Evolutionary conservation across 2,888 invertebrate species (phyloP).

Genomic region (Bimastos eiseni): DNA sequence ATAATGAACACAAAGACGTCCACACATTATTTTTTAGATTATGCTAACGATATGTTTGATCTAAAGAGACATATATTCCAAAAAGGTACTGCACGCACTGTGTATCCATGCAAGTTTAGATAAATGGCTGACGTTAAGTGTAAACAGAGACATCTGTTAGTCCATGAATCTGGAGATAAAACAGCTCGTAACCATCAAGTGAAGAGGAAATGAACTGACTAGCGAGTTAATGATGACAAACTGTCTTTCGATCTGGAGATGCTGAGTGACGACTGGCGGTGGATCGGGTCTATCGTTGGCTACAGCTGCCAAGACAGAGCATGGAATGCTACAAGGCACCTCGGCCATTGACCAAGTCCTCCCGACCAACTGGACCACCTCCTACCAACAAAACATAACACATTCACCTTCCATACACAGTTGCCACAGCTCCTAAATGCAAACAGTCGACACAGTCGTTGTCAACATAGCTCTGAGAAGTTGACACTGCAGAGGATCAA

Average conservation of each 20-base stretch:
- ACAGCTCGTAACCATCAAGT: neutral
- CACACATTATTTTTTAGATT: neutral
- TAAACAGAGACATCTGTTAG: too few species aligned
- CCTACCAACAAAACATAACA: conserved; percentile 63
- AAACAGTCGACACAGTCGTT: too few species aligned
- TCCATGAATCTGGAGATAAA: too few species aligned
- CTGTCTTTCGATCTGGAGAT: conserved; percentile 73
- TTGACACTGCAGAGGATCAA: too few species aligned
- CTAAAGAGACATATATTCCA: too few species aligned
- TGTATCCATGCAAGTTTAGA: too few species aligned
- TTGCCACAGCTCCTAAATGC: too few species aligned
- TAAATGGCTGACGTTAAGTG: too few species aligned
- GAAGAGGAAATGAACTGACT: conserved; percentile 60
- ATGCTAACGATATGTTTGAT: neutral
- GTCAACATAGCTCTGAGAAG: too few species aligned
- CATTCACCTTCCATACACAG: neutral
- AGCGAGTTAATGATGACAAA: conserved; percentile 86
- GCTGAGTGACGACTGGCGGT: conserved; percentile 74
- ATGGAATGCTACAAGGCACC: conserved; percentile 57
- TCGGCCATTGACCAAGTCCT: conserved; percentile 83
- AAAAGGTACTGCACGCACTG: too few species aligned
- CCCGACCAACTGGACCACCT: conserved; percentile 79
- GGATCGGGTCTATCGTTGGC: conserved; percentile 62
- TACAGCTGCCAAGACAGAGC: neutral
- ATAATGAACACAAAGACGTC: too few species aligned